These are phyloP conservation scores for Apocheima hispidaria DNA, from an alignment of 2,888 invertebrate genomes.

Conservation along the genomic window DNA sequence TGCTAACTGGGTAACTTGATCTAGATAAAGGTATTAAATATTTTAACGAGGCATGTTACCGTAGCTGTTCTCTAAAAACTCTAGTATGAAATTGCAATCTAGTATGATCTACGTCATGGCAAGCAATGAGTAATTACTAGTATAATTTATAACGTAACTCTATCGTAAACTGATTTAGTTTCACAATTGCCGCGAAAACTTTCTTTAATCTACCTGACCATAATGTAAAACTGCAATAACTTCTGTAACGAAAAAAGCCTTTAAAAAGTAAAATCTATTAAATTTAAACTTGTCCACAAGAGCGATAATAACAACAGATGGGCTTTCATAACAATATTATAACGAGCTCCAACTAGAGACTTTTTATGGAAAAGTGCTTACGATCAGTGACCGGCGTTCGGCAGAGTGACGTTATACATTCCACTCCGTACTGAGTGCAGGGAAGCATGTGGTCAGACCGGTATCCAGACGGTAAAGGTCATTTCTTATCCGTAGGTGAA, in stretches of 20 bases:
- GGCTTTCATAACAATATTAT: constrained; percentile 40
- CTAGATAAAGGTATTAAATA: constrained; percentile 26
- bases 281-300: constrained; percentile 25
- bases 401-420: constrained; percentile 64
- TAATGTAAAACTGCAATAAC: constrained; percentile 11
- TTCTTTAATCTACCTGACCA: too few relatives aligned
- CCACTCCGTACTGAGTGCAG: constrained; percentile 56
- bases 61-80: constrained; percentile 1
- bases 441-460: constrained; percentile 78
- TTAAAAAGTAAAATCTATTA: constrained; percentile 25
- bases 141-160: background rate
- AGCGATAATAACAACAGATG: constrained; percentile 29
- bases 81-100: constrained; percentile 1
- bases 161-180: constrained; percentile 3
- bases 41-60: constrained; percentile 19
- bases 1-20: constrained; percentile 25
- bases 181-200: background rate
- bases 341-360: constrained; percentile 42
- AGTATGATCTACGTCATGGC: constrained; percentile 3
- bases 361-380: constrained; percentile 56
- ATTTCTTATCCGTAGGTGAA: constrained; percentile 73
- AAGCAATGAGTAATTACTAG: background rate
- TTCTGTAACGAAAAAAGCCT: constrained; percentile 33
- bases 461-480: constrained; percentile 77
- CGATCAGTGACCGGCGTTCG: constrained; percentile 53